Base-by-base conservation (phyloP, 1,140 invertebrate species). In the Sminthurides bifidus region DNA sequence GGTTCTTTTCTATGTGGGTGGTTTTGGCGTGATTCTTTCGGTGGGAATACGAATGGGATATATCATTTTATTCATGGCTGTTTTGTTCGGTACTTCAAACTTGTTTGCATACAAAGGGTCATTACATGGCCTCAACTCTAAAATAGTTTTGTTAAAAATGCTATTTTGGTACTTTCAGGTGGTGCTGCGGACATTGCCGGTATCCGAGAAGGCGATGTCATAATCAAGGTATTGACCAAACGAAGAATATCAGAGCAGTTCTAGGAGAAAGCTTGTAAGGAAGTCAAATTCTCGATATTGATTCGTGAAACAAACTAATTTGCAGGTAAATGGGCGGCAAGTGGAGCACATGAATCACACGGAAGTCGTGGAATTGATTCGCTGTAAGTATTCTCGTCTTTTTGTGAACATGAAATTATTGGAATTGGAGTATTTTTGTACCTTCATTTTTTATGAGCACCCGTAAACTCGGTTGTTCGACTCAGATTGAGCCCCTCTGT, bases 181-280 rank as follows among this genome's bases (percentile, higher is more conserved):
- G 92, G 93, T 61, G 88, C 93, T 60, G 92, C 93, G 57, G 88
- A 87, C 70, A 82, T 82, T 69, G 91, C 92, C 61, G 92, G 93
- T 41, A 83, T 97, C 58, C 85, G 90, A 58, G 79, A 86, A 60
- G 90, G 88, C 26, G 93, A 98, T 75, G 84, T 86, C 73, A 95
- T 98, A 67, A 81, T 95, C 56, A 90, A 92, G 77, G 87, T 89
- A 68, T 75, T 10, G n/a, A 21, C 24, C 24, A 21, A n/a, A n/a
- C n/a, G n/a, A n/a, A n/a, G n/a, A n/a, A n/a, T n/a, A n/a, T n/a
- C n/a, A n/a, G n/a, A n/a, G n/a, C n/a, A n/a, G n/a, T n/a, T n/a
- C n/a, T n/a, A n/a, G n/a, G n/a, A n/a, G n/a, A n/a, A n/a, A n/a
- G n/a, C n/a, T n/a, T n/a, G n/a, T n/a, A n/a, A n/a, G n/a, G n/a